Conservation (phyloP, 2,113 vertebrate species). For the Paramisgurnus dabryanus region DNA sequence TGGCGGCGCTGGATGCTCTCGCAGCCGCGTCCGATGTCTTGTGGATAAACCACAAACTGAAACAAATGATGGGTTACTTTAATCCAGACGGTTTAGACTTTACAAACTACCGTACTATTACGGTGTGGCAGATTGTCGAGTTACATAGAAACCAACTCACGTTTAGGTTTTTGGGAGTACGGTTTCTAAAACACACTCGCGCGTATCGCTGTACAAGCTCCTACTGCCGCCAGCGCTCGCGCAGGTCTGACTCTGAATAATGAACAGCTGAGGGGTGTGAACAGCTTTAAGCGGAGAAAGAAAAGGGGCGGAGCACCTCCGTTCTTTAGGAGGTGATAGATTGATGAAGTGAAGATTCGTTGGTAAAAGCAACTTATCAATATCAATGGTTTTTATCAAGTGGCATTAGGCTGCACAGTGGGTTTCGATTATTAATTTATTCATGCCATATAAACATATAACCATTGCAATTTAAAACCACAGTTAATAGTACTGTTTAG, state of each 20-base stretch:
- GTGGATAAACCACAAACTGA: conserved; percentile 27
- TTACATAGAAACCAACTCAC: background rate
- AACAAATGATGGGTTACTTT: background rate
- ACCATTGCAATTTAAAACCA: background rate
- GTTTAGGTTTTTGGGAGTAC: background rate
- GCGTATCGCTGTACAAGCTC: background rate
- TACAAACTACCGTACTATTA: background rate
- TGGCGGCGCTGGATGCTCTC: conserved; percentile 5
- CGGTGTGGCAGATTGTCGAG: background rate
- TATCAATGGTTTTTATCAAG: background rate
- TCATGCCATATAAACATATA: background rate
- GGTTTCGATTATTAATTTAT: background rate
- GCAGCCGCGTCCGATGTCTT: conserved; percentile 38
- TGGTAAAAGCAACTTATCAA: background rate
- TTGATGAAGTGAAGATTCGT: background rate
- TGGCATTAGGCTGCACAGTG: background rate
- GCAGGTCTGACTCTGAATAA: conserved; percentile 48
- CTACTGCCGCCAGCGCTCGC: conserved; percentile 40
- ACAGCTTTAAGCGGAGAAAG: conserved; percentile 59
- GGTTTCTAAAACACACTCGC: background rate
- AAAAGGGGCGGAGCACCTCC: conserved; percentile 52
- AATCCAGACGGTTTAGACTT: conserved; percentile 3
- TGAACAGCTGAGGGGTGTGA: conserved; percentile 63
- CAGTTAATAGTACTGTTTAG: too few species aligned
- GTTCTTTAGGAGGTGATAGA: conserved; percentile 51